Evolutionary conservation across 2,888 invertebrate genomes (phyloP), one percentile per base, ranked within the genome.

Genomic region (Rhimphoctona megacephalus): DNA sequence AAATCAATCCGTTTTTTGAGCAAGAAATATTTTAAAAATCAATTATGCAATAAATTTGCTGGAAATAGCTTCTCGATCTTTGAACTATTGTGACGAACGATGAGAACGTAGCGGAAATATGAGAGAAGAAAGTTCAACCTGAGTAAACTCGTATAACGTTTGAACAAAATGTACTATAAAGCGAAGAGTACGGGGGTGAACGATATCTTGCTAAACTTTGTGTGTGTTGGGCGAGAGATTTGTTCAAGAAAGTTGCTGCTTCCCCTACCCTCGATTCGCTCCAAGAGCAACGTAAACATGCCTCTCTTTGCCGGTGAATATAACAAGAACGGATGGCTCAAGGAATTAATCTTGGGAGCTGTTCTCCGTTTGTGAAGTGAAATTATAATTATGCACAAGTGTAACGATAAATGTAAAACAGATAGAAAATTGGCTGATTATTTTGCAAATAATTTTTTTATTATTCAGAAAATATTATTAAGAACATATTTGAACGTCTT

Each of bases 191-290:
- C 61, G 67, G 70, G 77, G 70, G 61, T 30, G 46, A 33, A 43
- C 76, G 74, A 80, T 83, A 72, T 57, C 49, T 61, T 69, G 57
- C 70, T 66, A 77, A 81, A 83, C 72, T 87, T 83, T 80, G 73
- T 85, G 80, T 85, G 54, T 83, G 78, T 85, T 61, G 81, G 52
- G 67, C 36, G 81, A 81, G 84, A 87, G 87, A 87, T 87, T 87
- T 87, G 85, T 87, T 85, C 79, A 61, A 74, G 64, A 79, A 83
- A 85, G 85, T 85, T 87, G 57, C 80, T 78, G 49, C 72, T 70
- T 33, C 82, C 72, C 66, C 57, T 36, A 7, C 33, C 67, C 67
- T 19, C n/a, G 14, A 36, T 79, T 43, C 36, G 70, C 66, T 76
- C 33, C 64, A 36, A 70, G 78, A 49, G 54, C 83, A 69, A 52